Evolutionary conservation across 2,797 vertebrate genomes (phyloP).

Genomic region (Acanthiza pusilla): DNA sequence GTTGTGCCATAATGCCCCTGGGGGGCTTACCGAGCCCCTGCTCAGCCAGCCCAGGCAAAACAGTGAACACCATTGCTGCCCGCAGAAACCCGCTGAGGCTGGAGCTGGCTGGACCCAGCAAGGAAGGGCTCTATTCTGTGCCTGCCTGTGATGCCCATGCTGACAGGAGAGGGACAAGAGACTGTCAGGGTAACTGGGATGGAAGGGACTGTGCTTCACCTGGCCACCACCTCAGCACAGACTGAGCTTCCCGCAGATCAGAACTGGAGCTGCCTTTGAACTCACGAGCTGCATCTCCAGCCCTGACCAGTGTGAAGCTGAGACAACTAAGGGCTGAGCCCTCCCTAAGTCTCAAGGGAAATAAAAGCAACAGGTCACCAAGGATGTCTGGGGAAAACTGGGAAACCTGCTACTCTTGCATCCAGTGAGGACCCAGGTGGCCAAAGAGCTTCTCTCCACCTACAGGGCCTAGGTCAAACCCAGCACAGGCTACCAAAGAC

Average conservation of each 20-base stretch:
- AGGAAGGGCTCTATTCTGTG: neutral
- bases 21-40: neutral
- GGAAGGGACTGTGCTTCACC: neutral
- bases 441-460: neutral
- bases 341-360: neutral
- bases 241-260: neutral
- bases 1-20: fast-evolving
- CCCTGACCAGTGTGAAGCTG: neutral
- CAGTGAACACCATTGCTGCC: fast-evolving
- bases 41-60: neutral
- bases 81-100: neutral
- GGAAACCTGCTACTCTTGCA: neutral
- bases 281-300: neutral
- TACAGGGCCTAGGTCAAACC: neutral
- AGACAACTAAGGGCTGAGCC: neutral
- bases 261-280: neutral
- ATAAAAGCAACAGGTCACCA: neutral
- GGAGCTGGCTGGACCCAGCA: neutral
- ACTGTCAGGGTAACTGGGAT: fast-evolving
- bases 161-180: fast-evolving
- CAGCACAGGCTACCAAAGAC: neutral
- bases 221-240: neutral
- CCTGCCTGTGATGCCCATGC: fast-evolving
- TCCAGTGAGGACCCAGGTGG: neutral
- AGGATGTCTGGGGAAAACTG: neutral